These are phyloP conservation scores for Aphidius gifuensis DNA, from an alignment of 1,140 invertebrate species.

Conservation along the genomic window DNA sequence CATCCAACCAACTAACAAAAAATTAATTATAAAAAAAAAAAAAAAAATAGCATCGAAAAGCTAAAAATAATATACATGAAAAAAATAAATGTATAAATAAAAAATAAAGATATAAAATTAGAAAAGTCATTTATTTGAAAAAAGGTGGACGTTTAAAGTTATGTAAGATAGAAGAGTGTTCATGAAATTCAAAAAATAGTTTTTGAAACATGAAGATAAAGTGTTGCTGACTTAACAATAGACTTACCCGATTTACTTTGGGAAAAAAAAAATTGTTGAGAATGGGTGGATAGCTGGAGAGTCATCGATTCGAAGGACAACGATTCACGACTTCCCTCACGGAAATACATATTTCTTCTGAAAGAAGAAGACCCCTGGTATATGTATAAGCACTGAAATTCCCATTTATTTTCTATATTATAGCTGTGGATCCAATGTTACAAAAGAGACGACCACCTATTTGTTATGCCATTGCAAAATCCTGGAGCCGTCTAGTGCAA, in stretches of 20 bases:
- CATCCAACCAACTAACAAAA: too few relatives aligned
- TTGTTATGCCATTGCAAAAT: slow-evolving; percentile 8
- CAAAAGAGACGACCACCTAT: slow-evolving; percentile 5
- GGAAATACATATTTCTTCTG: slow-evolving; percentile 17
- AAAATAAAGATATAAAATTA: not conserved
- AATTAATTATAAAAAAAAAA: too few relatives aligned
- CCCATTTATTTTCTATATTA: too few relatives aligned
- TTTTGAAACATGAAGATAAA: slow-evolving; percentile 13
- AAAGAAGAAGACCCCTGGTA: too few relatives aligned
- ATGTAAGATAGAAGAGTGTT: slow-evolving; percentile 2
- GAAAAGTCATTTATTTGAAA: slow-evolving; percentile 2
- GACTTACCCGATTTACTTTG: slow-evolving; percentile 8
- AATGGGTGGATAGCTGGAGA: slow-evolving; percentile 1
- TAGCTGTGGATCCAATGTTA: not conserved
- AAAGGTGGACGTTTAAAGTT: slow-evolving; percentile 4
- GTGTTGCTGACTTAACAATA: slow-evolving; percentile 9
- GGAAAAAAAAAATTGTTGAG: too few relatives aligned
- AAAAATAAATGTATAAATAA: slow-evolving; percentile 1
- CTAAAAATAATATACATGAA: not conserved
- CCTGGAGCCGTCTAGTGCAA: not conserved
- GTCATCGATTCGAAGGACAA: slow-evolving; percentile 14
- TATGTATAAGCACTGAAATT: too few relatives aligned
- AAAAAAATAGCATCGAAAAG: too few relatives aligned
- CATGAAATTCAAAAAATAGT: not conserved
- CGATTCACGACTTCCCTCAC: slow-evolving; percentile 13